Evolutionary conservation across 1,140 invertebrate genomes (phyloP), one percentile per base, ranked within the genome.

Genomic region (Nixonia krombeini): DNA sequence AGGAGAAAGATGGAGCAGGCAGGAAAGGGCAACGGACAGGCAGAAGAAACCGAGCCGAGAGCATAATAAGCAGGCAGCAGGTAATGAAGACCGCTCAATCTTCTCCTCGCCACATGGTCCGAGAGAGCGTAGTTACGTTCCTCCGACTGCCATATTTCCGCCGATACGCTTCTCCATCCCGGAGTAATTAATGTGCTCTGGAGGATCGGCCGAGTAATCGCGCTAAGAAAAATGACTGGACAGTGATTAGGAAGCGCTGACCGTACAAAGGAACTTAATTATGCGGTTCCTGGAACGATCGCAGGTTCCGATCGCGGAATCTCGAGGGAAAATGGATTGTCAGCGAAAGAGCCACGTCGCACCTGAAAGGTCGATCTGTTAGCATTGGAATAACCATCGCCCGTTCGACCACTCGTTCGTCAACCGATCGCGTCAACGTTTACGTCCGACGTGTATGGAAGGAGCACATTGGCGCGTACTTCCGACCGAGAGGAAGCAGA

Each of bases 1-100:
- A 13, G 31, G 46, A 25, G 16, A 16, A 29, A 28, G 12, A 25
- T 21, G 26, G 31, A 8, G 49, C 17, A 18, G 18, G 16, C 35
- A 35, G 17, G 28, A 44, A 33, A 33, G n/a, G 23, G 17, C 25
- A 45, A 28, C 42, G 42, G 26, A 45, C 42, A 29, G 15, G 10
- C 25, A 28, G 42, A 40, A 70, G 65, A 63, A 69, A 58, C 74
- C 76, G 73, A 73, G 72, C 74, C 75, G 70, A 73, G 75, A 78
- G 64, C 44, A 74, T 77, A 78, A 78, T 76, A 75, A 77, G 73
- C 69, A 53, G 59, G 28, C 61, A 51, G 70, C 75, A 74, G 61
- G 72, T 78, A 78, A 78, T 66, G 76, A 77, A 77, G 76, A 77
- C 63, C 69, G 75, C 70, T 78, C 76, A 73, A 78, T 78, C 74